Conservation (phyloP, 92 coral and sea anemone genomes). For the Hydrozoanthus gracilis region DNA sequence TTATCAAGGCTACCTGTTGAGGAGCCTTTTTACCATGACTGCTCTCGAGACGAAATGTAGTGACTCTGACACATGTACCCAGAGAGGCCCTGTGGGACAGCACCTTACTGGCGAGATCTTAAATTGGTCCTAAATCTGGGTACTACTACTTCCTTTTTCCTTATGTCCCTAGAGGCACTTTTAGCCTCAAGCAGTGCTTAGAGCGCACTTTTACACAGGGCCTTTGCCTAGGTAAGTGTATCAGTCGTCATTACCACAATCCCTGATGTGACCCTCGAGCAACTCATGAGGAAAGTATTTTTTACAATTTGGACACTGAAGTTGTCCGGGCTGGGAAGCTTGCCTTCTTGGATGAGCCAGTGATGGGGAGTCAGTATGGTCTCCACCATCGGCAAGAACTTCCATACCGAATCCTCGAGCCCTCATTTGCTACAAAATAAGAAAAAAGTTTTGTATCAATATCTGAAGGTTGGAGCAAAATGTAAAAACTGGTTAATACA, state of each 20-base stretch:
- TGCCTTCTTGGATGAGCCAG: conserved; percentile 30
- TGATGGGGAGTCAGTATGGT: conserved; percentile 51
- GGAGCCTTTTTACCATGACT: background rate
- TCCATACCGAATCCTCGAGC: conserved; percentile 55
- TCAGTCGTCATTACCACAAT: conserved; percentile 68
- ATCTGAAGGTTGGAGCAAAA: background rate
- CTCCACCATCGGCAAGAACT: conserved; percentile 62
- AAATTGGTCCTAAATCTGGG: background rate
- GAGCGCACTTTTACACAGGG: conserved; percentile 21
- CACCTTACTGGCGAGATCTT: background rate
- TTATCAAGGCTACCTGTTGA: too few relatives aligned
- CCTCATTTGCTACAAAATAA: background rate
- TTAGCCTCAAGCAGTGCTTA: background rate
- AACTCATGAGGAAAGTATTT: conserved; percentile 74
- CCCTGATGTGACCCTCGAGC: conserved; percentile 81
- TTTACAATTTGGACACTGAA: conserved; percentile 79
- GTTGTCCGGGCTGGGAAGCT: conserved; percentile 57
- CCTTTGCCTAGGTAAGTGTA: conserved; percentile 44
- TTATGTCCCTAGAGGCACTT: background rate
- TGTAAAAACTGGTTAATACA: background rate
- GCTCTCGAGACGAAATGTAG: background rate
- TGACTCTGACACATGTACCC: conserved; percentile 35
- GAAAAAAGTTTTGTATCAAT: background rate
- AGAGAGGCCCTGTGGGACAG: conserved; percentile 46
- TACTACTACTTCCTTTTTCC: background rate